Evolutionary conservation across 2,113 vertebrate genomes (phyloP).

Genomic region (Vidua macroura): DNA sequence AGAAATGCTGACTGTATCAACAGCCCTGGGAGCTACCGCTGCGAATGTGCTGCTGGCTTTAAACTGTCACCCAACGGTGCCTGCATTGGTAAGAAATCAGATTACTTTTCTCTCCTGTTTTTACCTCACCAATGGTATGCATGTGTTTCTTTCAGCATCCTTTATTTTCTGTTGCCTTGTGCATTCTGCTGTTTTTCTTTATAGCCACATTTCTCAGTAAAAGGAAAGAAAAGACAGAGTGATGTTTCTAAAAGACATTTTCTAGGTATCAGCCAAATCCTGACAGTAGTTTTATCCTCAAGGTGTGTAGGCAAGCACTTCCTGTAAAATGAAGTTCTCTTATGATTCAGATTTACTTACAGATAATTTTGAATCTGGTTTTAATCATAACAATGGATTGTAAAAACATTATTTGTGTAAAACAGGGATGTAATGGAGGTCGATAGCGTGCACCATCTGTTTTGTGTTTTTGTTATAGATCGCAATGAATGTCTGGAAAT

Average conservation of each 20-base stretch:
- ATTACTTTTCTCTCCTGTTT: background rate
- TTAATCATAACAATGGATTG: conserved; percentile 48
- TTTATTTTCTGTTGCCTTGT: background rate
- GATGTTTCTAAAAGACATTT: background rate
- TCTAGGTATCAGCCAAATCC: background rate
- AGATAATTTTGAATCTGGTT: conserved; percentile 39
- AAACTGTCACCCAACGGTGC: conserved; percentile 80
- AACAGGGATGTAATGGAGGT: conserved; percentile 48
- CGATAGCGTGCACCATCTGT: conserved; percentile 43
- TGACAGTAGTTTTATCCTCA: background rate
- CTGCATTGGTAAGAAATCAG: conserved; percentile 77
- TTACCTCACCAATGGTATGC: background rate
- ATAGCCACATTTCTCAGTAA: background rate
- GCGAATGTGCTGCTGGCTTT: conserved; percentile 82
- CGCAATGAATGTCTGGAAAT: conserved; percentile 86
- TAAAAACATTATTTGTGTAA: conserved; percentile 54
- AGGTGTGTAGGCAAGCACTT: background rate
- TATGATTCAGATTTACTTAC: conserved; percentile 18
- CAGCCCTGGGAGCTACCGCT: conserved; percentile 84
- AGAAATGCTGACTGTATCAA: conserved; percentile 86
- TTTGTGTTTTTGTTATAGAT: conserved; percentile 72
- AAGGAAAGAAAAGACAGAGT: background rate
- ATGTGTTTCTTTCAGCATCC: background rate
- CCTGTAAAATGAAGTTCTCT: conserved; percentile 5
- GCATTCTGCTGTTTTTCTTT: background rate